Percentiles rank a stretch among this genome's conserved stretches.
phyloP scores from a whole-genome alignment of 2,888 invertebrate genomes.

The Girardia tigrina region DNA sequence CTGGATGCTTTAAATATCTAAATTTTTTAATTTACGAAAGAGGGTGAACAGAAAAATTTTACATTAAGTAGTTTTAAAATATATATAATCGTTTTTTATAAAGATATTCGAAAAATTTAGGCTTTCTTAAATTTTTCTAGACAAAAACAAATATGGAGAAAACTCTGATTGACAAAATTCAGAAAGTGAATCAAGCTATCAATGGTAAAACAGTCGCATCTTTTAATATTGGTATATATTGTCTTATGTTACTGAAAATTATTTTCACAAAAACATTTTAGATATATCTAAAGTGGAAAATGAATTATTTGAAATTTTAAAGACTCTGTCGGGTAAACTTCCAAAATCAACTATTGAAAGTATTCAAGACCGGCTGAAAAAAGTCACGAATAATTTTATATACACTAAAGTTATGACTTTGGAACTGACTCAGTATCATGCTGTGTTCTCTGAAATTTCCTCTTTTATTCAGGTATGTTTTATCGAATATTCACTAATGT shows the following conservation, averaged over 20 bases:
- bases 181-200: neutral
- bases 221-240: neutral
- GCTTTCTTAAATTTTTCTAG: neutral
- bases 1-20: too few relatives aligned
- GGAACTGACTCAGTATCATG: neutral
- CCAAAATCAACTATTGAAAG: neutral
- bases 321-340: neutral
- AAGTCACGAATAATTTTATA: slow-evolving; percentile 4
- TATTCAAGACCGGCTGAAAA: slow-evolving; percentile 6
- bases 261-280: too few relatives aligned
- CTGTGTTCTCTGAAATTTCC: neutral
- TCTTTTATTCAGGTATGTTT: slow-evolving; percentile 1
- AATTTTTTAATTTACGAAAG: too few relatives aligned
- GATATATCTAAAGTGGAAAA: neutral
- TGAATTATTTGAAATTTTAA: neutral
- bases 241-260: too few relatives aligned
- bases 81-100: neutral
- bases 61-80: neutral
- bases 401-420: neutral
- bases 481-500: too few relatives aligned
- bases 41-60: too few relatives aligned
- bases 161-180: slow-evolving; percentile 7
- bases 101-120: neutral
- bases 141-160: slow-evolving; percentile 6
- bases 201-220: neutral